Percentiles rank a stretch among this genome's conserved stretches.
These are phyloP conservation scores for Drosophila aldrichi DNA, from an alignment of 2,888 invertebrate species.

Conservation along the genomic window DNA sequence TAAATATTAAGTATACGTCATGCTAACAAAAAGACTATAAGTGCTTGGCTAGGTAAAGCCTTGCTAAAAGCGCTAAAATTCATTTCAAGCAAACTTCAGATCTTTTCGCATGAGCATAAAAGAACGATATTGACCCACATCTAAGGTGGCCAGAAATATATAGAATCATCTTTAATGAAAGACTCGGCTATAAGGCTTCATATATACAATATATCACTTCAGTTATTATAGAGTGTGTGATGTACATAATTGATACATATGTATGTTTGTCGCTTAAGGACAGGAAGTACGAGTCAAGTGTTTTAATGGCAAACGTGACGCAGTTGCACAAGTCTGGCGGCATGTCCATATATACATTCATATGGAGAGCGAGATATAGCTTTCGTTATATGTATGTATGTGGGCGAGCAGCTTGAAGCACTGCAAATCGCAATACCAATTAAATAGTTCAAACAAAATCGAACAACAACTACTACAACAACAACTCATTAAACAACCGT, in stretches of 20 bases:
- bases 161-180: background rate
- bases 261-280: constrained; percentile 1
- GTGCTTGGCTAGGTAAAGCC: constrained; percentile 10
- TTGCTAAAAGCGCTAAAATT: constrained; percentile 15
- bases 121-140: constrained; percentile 2
- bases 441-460: constrained; percentile 64
- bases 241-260: constrained; percentile 16
- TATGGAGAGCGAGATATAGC: constrained; percentile 5
- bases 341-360: constrained; percentile 14
- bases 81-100: background rate
- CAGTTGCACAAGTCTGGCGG: constrained; percentile 38
- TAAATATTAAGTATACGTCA: constrained; percentile 6
- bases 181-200: background rate
- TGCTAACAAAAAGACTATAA: constrained; percentile 15
- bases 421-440: constrained; percentile 27
- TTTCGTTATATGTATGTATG: constrained; percentile 45
- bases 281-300: constrained; percentile 65
- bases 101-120: constrained; percentile 10
- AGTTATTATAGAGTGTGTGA: background rate
- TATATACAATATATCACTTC: background rate
- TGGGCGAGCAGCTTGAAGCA: constrained; percentile 59
- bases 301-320: constrained; percentile 40
- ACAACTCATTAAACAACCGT: constrained; percentile 46
- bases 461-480: constrained; percentile 18
- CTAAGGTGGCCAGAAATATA: background rate